Base-by-base conservation (phyloP, 2,113 vertebrate genomes). In the Campylorhamphus procurvoides region DNA sequence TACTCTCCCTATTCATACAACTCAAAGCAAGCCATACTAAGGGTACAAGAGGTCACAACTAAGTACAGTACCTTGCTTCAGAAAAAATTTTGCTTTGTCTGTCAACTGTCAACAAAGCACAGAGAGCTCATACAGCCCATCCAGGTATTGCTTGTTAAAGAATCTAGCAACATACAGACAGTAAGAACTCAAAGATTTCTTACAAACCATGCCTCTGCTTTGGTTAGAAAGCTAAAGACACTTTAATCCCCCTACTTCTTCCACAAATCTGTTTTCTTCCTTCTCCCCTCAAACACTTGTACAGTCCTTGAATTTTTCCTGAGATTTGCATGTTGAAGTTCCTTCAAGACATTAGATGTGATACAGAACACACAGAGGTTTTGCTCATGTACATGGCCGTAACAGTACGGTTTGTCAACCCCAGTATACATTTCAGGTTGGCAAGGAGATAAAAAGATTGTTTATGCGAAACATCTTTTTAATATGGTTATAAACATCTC, bases 31-130 rank as follows among this genome's bases (percentile, higher is more conserved):
- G 83, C 59, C 76, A 71, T 89, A 94, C 96, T 94, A 94, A 96
- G 96, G 96, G 92, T 97, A 59, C 68, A 97, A 97, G 11, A 98
- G 97, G 97, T 98, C 97, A 98, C 94, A 96, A 97, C 90, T 97
- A 98, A 98, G 96, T 97, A 98, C 84, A 97, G 95, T 94, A 97
- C 96, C 97, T 97, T 96, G 89, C 95, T 97, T 96, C 90, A 96
- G 92, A 95, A 97, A 98, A 98, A 97, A 97, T 87, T 97, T 86
- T 94, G 96, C 94, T 98, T 98, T 97, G 96, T 96, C 97, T 97
- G 97, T 88, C 96, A 97, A 94, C 90, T 96, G 96, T 89, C 97
- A 98, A 94, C 91, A 97, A 96, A 96, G 93, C 95, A 98, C 96
- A 97, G 97, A 98, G 94, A 97, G 81, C 95, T 96, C 92, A 94